A percentile compares a stretch with the other conserved stretches of the same genome.
phyloP scores from a whole-genome alignment of 2,888 invertebrate genomes.

The Pandemis heparana region DNA sequence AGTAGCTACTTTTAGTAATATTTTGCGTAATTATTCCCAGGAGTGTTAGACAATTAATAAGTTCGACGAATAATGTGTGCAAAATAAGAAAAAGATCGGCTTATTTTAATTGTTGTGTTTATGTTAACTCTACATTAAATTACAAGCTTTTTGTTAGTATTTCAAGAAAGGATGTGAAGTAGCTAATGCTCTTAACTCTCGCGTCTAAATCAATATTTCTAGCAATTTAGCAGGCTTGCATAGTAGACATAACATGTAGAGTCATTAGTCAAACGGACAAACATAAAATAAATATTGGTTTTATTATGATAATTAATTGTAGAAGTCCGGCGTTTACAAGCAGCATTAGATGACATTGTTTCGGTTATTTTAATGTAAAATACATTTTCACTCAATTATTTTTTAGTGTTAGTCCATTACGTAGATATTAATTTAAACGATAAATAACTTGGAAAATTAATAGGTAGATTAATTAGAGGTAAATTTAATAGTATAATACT shows the following conservation, averaged over 20 bases:
- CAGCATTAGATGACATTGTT: background rate
- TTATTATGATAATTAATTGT: background rate
- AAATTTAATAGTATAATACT: too few relatives aligned
- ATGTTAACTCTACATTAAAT: background rate
- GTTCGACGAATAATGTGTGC: background rate
- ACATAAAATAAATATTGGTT: constrained; percentile 12
- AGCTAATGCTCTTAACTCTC: background rate
- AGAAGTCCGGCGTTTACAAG: too few relatives aligned
- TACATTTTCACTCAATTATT: background rate
- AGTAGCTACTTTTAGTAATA: background rate
- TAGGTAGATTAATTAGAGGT: too few relatives aligned
- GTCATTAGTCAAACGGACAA: constrained; percentile 57
- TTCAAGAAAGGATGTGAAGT: background rate
- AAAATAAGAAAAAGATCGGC: background rate
- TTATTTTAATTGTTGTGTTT: background rate
- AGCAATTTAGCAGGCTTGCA: background rate
- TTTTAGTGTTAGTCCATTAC: background rate
- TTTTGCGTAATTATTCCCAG: too few relatives aligned
- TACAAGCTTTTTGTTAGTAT: background rate
- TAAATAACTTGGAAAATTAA: too few relatives aligned
- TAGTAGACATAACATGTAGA: background rate
- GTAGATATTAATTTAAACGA: background rate
- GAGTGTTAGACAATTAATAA: background rate
- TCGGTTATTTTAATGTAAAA: background rate
- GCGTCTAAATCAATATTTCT: background rate